phyloP scores from a whole-genome alignment of 2,888 invertebrate genomes.

The Ceriagrion tenellum region DNA sequence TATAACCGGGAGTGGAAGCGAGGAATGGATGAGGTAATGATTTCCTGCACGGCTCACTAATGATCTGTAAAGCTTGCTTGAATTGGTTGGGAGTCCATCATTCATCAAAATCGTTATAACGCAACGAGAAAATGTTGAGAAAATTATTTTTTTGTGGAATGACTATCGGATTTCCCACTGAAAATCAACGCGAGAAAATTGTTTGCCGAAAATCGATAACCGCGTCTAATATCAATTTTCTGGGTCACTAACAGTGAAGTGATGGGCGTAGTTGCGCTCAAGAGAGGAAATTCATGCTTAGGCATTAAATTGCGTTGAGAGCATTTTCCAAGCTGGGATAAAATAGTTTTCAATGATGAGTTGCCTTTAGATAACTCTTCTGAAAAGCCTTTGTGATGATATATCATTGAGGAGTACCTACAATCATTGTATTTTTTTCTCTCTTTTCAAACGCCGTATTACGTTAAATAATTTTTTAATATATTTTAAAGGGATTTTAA shows the following conservation, averaged over 20 bases:
- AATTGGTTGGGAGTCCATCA: background rate
- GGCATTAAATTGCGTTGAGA: background rate
- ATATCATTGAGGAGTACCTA: no score
- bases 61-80: background rate
- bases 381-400: no score
- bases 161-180: background rate
- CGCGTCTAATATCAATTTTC: background rate
- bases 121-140: background rate
- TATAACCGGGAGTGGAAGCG: background rate
- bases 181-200: background rate
- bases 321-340: background rate
- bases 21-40: background rate
- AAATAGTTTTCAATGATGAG: background rate
- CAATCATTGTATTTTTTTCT: no score
- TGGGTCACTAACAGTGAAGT: background rate
- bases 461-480: no score
- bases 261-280: background rate
- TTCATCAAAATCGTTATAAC: background rate
- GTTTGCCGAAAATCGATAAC: background rate
- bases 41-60: background rate
- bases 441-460: no score
- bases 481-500: no score
- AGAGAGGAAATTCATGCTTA: background rate
- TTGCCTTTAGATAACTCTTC: no score
- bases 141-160: background rate